Percentiles rank a stretch among this genome's conserved stretches.
phyloP scores from a whole-genome alignment of 2,113 vertebrate genomes.

The Martes martes region DNA sequence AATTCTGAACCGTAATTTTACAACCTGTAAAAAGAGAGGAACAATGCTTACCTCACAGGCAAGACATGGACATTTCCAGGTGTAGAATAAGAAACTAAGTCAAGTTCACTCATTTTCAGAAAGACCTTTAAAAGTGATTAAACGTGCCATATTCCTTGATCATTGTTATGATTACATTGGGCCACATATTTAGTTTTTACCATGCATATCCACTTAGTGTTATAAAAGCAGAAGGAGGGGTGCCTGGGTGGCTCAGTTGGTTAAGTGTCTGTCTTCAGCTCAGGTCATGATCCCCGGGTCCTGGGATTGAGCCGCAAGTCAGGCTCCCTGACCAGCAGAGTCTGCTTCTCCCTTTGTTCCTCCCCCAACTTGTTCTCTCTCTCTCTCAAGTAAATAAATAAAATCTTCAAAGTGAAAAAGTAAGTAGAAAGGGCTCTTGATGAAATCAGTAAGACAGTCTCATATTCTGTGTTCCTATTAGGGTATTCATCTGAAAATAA shows the following conservation, averaged over 20 bases:
- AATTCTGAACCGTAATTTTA: conserved; percentile 37
- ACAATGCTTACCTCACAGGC: not conserved
- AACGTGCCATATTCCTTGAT: not conserved
- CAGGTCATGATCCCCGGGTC: not conserved
- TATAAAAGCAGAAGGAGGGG: not conserved
- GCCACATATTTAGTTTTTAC: not conserved
- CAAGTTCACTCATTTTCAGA: conserved; percentile 20
- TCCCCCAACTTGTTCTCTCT: not conserved
- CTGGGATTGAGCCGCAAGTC: not conserved
- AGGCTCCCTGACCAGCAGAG: not conserved
- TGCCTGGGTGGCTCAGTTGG: not conserved
- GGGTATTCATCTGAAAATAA: not conserved
- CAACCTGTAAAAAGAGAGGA: not conserved
- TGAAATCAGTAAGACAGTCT: not conserved
- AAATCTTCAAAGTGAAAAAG: not conserved
- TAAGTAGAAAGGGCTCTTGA: not conserved
- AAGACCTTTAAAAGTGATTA: conserved; percentile 19
- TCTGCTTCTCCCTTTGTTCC: not conserved
- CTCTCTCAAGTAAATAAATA: not conserved
- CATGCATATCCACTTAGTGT: not conserved
- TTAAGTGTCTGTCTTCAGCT: not conserved
- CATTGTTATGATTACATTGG: not conserved
- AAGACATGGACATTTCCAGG: not conserved
- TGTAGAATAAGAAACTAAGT: conserved; percentile 8
- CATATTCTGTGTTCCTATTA: not conserved